These are phyloP conservation scores for Drosophila prosaltans DNA, from an alignment of 1,140 invertebrate genomes.

Conservation along the genomic window DNA sequence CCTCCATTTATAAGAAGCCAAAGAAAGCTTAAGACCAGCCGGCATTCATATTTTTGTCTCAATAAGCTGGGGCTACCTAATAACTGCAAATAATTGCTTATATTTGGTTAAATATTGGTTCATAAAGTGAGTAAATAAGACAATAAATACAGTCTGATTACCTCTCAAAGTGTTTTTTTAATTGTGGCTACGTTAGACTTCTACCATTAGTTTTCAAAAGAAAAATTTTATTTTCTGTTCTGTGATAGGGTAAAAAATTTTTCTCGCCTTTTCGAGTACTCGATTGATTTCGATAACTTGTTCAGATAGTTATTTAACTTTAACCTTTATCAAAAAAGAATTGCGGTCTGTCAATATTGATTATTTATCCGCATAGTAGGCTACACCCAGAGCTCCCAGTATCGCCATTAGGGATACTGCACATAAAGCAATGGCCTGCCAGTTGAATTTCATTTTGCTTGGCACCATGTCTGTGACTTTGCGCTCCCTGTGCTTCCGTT, in stretches of 20 bases:
- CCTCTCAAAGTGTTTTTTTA: not conserved
- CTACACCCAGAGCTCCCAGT: slow-evolving; percentile 59
- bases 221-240: too few species aligned
- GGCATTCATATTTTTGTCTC: not conserved
- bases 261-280: too few species aligned
- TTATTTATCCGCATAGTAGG: slow-evolving; percentile 65
- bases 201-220: too few species aligned
- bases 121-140: not conserved
- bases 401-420: slow-evolving; percentile 42
- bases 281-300: too few species aligned
- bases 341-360: not conserved
- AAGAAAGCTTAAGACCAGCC: slow-evolving; percentile 43
- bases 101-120: not conserved
- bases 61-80: too few species aligned
- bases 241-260: too few species aligned
- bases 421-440: slow-evolving; percentile 58
- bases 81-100: not conserved
- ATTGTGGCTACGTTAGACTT: not conserved
- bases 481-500: slow-evolving; percentile 84
- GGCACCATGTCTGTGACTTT: slow-evolving; percentile 60
- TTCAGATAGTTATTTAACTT: too few species aligned
- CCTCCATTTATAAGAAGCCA: slow-evolving; percentile 84
- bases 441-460: slow-evolving; percentile 52
- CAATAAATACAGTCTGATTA: not conserved
- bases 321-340: too few species aligned